phyloP scores from a whole-genome alignment of 2,888 invertebrate species.

The Dolichopus griseipennis region DNA sequence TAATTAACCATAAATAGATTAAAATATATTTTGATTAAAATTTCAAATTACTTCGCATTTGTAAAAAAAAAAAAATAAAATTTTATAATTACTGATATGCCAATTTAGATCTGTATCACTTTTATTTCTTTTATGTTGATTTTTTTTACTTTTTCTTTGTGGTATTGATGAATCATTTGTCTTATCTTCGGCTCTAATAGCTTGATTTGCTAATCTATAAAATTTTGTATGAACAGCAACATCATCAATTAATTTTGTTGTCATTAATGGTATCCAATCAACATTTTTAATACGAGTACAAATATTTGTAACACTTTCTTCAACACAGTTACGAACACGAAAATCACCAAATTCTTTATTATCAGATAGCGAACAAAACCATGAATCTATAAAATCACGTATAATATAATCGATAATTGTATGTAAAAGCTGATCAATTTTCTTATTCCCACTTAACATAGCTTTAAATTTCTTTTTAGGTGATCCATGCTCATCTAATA shows the following conservation, averaged over 20 bases:
- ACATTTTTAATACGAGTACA: constrained; percentile 23
- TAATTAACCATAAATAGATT: background rate
- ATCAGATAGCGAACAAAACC: constrained; percentile 24
- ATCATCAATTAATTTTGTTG: constrained; percentile 25
- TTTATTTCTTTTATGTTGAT: constrained; percentile 59
- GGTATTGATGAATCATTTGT: constrained; percentile 31
- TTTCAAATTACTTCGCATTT: background rate
- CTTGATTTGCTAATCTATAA: constrained; percentile 23
- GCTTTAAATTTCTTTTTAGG: constrained; percentile 32
- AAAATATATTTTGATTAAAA: background rate
- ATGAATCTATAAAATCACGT: constrained; percentile 26
- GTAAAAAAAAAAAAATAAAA: background rate
- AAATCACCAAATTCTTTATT: constrained; percentile 25
- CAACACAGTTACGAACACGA: constrained; percentile 24
- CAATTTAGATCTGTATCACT: constrained; percentile 65
- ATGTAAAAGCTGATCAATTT: constrained; percentile 25
- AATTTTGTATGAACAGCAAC: constrained; percentile 23
- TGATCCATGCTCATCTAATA: constrained; percentile 34
- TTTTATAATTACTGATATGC: constrained; percentile 46
- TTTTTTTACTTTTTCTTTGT: constrained; percentile 37
- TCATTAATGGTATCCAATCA: constrained; percentile 24
- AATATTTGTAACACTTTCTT: constrained; percentile 24
- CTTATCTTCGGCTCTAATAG: constrained; percentile 21
- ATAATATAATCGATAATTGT: constrained; percentile 24
- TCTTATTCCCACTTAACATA: constrained; percentile 24